These are phyloP conservation scores for Gadus macrocephalus DNA, from an alignment of 2,113 vertebrate species.

Conservation along the genomic window DNA sequence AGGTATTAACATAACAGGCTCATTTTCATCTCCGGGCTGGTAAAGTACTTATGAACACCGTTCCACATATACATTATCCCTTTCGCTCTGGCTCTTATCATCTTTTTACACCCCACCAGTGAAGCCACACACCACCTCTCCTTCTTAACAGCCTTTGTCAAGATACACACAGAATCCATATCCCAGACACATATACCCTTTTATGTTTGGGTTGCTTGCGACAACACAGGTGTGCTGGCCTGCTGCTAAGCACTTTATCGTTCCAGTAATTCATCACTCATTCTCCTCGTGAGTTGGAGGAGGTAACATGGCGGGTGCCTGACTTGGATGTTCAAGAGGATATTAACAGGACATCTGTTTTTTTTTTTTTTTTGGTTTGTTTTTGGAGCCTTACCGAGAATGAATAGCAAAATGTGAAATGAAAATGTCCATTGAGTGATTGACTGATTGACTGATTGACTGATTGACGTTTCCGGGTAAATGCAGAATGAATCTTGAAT, in stretches of 20 bases:
- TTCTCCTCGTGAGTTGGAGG: neutral
- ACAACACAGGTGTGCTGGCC: neutral
- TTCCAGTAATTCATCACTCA: neutral
- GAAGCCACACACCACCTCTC: neutral
- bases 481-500: neutral
- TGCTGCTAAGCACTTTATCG: neutral
- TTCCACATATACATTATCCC: neutral
- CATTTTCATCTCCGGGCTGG: neutral
- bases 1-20: neutral
- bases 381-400: neutral
- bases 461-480: neutral
- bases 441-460: neutral
- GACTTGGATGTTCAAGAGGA: neutral
- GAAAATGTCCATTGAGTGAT: neutral
- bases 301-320: neutral
- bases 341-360: neutral
- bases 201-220: neutral
- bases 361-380: neutral
- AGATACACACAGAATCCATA: slow-evolving; percentile 5
- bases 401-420: neutral
- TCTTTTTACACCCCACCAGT: neutral
- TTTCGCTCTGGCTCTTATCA: neutral
- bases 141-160: too few relatives aligned
- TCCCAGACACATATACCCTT: neutral
- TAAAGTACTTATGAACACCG: neutral